phyloP scores from a whole-genome alignment of 2,113 vertebrate species.

The Neomonachus schauinslandi region DNA sequence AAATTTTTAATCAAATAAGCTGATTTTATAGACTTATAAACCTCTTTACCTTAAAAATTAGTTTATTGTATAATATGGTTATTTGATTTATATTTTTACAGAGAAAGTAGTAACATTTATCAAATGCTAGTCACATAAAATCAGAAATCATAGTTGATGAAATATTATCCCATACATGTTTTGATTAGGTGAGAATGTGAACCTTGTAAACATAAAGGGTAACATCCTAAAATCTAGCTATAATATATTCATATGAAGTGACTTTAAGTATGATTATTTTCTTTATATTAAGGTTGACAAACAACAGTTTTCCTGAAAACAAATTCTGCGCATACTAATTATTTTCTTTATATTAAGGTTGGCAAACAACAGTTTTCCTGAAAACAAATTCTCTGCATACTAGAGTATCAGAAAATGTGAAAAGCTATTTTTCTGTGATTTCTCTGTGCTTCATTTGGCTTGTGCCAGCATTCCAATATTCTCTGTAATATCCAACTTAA shows the following conservation, averaged over 20 bases:
- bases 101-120: not conserved
- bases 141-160: constrained; percentile 20
- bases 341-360: constrained; percentile 38
- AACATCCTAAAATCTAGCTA: constrained; percentile 19
- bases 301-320: not conserved
- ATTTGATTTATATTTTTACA: not conserved
- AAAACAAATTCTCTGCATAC: not conserved
- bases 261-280: not conserved
- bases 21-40: constrained; percentile 45
- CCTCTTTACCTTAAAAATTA: not conserved
- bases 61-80: not conserved
- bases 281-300: constrained; percentile 22
- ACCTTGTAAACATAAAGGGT: not conserved
- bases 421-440: not conserved
- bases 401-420: constrained; percentile 22
- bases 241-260: constrained; percentile 21
- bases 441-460: constrained; percentile 3
- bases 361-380: not conserved
- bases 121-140: not conserved
- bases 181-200: not conserved
- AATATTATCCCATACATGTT: not conserved
- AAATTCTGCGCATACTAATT: not conserved
- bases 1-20: constrained; percentile 55
- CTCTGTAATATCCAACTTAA: constrained; percentile 11
- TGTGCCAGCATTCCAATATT: not conserved